Base-by-base conservation (phyloP, 2,113 vertebrate genomes). In the Platycercus adscitus region DNA sequence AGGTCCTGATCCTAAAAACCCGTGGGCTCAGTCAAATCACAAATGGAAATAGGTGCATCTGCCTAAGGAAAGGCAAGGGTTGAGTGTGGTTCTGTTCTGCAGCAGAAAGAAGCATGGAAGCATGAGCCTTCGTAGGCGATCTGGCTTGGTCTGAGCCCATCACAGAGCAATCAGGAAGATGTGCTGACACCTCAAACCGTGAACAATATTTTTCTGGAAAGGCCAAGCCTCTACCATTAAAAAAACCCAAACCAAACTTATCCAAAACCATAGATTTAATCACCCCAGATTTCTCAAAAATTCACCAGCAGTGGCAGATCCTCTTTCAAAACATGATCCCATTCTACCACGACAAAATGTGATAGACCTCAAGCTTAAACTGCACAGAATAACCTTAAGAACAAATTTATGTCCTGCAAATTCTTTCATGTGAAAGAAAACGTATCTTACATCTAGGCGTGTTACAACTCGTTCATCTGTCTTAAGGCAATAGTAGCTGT, bases 401-500 rank as follows among this genome's bases (percentile, higher is more conserved):
- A 55, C 18, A 91, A 86, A 88, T 41, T 64, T 64, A 55, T 52
- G 58, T 81, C 86, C 86, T 87, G 65, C 56, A 79, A 84, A 61
- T 84, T 72, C 77, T 76, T 93, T 60, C 72, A 35, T 8, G 13
- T 52, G 13, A 25, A 60, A 58, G 73, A 60, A 58, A 33, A 41
- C 28, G 10, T 20, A 25, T 64, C 39, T 52, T 75, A 2, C n/a
- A n/a, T 60, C 44, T 61, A 64, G 65, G 65, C 65, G 20, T 49
- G 69, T 78, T 71, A 84, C 60, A 93, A 79, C 80, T 86, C 73
- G 55, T 58, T 93, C 88, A 75, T 72, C 95, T 97, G 61, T 96
- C 93, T 95, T 96, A 95, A 95, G 88, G 92, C 86, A 88, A 55
- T 37, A 75, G 95, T 63, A 81, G 80, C 93, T 86, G 90, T 86